Percentiles rank a stretch among this genome's conserved stretches.
Evolutionary conservation across 2,888 invertebrate species (phyloP).

Genomic region (Scelioninae gen. 2): DNA sequence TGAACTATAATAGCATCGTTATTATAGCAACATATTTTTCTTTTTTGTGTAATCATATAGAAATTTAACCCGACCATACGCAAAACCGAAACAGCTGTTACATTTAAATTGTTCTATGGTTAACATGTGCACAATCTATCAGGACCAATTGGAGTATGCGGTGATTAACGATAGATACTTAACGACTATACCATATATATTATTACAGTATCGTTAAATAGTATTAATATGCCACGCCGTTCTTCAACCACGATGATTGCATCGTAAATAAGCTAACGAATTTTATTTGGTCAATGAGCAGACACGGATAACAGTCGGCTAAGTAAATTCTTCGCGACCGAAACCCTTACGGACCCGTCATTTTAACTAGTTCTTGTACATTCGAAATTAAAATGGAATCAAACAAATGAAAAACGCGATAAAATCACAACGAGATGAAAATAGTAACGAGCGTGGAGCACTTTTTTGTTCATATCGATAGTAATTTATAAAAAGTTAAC

Average conservation of each 20-base stretch:
- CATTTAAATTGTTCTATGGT: conserved; percentile 30
- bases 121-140: conserved; percentile 47
- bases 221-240: conserved; percentile 41
- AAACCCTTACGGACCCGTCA: conserved; percentile 38
- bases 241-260: conserved; percentile 37
- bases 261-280: conserved; percentile 35
- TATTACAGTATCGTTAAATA: conserved; percentile 52
- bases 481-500: conserved; percentile 19
- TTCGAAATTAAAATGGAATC: conserved; percentile 3
- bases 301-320: conserved; percentile 54
- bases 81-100: conserved; percentile 31
- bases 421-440: background rate
- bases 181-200: conserved; percentile 44
- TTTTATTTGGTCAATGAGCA: conserved; percentile 47
- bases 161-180: conserved; percentile 50
- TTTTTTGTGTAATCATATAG: conserved; percentile 7
- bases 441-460: conserved; percentile 9
- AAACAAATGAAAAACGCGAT: background rate
- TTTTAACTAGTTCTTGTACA: conserved; percentile 15
- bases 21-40: conserved; percentile 19
- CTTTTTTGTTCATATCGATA: conserved; percentile 8
- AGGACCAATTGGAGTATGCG: conserved; percentile 44
- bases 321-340: conserved; percentile 40
- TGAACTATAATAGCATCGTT: conserved; percentile 3
- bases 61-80: conserved; percentile 16